phyloP scores from a whole-genome alignment of 2,888 invertebrate genomes.

The Cepaea hortensis region DNA sequence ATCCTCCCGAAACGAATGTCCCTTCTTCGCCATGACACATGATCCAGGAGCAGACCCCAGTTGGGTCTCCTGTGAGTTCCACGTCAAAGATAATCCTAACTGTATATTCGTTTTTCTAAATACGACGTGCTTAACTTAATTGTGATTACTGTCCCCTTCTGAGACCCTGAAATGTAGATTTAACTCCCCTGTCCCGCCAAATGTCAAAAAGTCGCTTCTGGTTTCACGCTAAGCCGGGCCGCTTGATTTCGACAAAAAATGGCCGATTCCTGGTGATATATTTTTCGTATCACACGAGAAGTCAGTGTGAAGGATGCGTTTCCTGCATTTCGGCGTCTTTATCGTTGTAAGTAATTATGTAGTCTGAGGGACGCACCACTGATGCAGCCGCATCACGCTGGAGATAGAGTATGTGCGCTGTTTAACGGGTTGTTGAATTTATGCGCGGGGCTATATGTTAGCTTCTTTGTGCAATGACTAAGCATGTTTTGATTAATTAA shows the following conservation, averaged over 20 bases:
- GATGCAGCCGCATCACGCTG: too few species aligned
- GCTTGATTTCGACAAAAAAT: neutral
- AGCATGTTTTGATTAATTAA: too few species aligned
- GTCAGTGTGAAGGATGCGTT: conserved; percentile 12
- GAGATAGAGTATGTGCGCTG: too few species aligned
- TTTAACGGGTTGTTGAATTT: too few species aligned
- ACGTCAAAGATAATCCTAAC: neutral
- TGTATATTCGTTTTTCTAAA: neutral
- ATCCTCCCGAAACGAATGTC: neutral
- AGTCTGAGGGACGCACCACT: neutral
- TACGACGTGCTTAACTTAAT: conserved; percentile 8
- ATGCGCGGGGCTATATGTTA: too few species aligned
- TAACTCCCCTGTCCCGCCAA: neutral
- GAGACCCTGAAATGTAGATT: conserved; percentile 3
- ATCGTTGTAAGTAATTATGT: neutral
- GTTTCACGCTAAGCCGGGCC: conserved; percentile 17
- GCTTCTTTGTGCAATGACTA: neutral
- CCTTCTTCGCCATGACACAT: neutral
- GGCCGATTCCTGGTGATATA: neutral
- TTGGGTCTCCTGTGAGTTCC: too few species aligned
- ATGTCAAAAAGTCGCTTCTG: conserved; percentile 21
- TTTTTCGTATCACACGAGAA: neutral
- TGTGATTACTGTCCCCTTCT: neutral
- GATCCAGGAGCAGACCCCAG: neutral
- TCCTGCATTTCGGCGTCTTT: conserved; percentile 1